Base-by-base conservation (phyloP, 1,140 invertebrate genomes). In the Asobara japonica region DNA sequence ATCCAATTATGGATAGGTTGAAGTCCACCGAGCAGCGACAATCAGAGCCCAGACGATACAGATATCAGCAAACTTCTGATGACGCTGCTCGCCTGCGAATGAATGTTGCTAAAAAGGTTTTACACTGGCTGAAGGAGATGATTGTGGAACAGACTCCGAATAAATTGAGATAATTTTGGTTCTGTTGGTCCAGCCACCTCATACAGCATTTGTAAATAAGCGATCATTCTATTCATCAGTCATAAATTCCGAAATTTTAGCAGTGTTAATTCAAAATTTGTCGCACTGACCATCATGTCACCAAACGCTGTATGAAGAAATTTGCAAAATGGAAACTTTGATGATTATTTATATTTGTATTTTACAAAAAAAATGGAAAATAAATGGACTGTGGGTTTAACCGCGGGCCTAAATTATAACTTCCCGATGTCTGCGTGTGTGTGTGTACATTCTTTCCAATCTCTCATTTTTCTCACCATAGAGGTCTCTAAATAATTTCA, bases 101-200 rank as follows among this genome's bases (percentile, higher is more conserved):
- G 16, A 70, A 77, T 31, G 25, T 80, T 16, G 8, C 80, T 4
- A 78, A 75, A 61, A 75, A 30, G 56, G 27, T 82, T 13, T 36
- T 83, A 6, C 38, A 77, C 30, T 82, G 78, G 72, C 6, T 83
- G n/a, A 82, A 74, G 66, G 45, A 75, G 11, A 36, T 82, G 45
- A 65, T 80, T 16, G 20, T 79, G 4, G 25, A 22, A 2, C 20
- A 16, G 6, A 64, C 18, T 62, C 45, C 16, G 3, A 22, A 65
- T 13, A 29, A 20, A 29, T 31, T 60, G 36, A 60, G 25, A 13
- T 66, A 30, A 11, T 22, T 20, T 4, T 25, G 3, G 3, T 25
- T 27, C 22, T 1, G 2, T 13, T 0, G 11, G 25, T 27, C 25
- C 20, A 56, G 11, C 11, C 13, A 45, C 18, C 8, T 48, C 16